Conservation (phyloP, 2,888 invertebrate species). For the Lamproptera curius region DNA sequence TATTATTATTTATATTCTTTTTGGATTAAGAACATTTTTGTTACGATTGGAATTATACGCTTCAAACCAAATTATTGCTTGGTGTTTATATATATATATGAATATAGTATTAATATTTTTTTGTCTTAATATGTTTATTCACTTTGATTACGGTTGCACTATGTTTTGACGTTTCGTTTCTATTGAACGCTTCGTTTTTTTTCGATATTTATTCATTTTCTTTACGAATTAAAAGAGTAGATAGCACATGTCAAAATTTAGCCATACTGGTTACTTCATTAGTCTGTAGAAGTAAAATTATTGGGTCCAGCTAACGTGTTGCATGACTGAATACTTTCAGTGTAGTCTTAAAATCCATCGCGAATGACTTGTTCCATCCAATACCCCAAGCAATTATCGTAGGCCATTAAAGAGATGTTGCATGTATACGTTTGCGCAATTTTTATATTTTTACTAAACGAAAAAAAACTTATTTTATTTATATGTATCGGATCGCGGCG, state of each 20-base stretch:
- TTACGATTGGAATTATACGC: constrained; percentile 64
- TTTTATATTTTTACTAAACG: constrained; percentile 17
- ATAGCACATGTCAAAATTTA: constrained; percentile 31
- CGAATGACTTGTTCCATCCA: constrained; percentile 25
- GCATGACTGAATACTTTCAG: constrained; percentile 46
- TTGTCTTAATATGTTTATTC: constrained; percentile 53
- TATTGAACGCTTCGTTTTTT: constrained; percentile 39
- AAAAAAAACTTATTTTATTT: constrained; percentile 19
- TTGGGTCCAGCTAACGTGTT: constrained; percentile 57
- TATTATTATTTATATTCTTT: constrained; percentile 19
- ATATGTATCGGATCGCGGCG: constrained; percentile 28
- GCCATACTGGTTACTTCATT: constrained; percentile 51
- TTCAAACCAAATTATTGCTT: constrained; percentile 68
- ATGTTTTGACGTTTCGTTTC: constrained; percentile 64
- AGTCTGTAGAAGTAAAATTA: constrained; percentile 63
- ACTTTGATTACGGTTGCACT: constrained; percentile 67
- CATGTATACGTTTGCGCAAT: constrained; percentile 49
- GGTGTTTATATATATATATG: constrained; percentile 59
- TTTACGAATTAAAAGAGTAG: constrained; percentile 39
- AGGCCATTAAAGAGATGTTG: constrained; percentile 32
- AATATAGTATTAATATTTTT: too few relatives aligned
- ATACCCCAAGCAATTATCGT: constrained; percentile 10
- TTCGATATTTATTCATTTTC: constrained; percentile 36
- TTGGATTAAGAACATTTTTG: constrained; percentile 19
- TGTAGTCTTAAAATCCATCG: constrained; percentile 29